A percentile compares a stretch with the other conserved stretches of the same genome.
phyloP scores from a whole-genome alignment of 2,797 vertebrate species.

The Hyperoplus immaculatus region DNA sequence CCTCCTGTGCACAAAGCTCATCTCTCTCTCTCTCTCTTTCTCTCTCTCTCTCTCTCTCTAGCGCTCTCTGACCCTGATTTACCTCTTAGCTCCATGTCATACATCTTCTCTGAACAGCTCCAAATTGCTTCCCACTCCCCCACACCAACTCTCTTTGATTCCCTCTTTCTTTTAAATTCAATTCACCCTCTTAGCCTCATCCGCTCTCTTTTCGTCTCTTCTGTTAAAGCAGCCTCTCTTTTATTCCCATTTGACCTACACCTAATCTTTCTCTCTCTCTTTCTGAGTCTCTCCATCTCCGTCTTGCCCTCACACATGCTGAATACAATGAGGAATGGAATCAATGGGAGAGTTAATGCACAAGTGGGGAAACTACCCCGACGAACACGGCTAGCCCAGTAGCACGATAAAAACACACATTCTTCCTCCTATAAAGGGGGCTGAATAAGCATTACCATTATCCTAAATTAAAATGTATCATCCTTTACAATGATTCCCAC shows the following conservation, averaged over 20 bases:
- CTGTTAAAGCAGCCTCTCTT: slow-evolving; percentile 30
- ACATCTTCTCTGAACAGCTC: slow-evolving; percentile 64
- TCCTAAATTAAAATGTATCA: background rate
- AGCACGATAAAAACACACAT: slow-evolving; percentile 13
- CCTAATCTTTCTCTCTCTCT: slow-evolving; percentile 40
- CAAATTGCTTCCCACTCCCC: slow-evolving; percentile 63
- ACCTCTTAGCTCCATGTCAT: slow-evolving; percentile 59
- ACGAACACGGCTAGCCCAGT: slow-evolving; percentile 1
- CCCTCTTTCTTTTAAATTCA: slow-evolving; percentile 46
- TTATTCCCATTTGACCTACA: slow-evolving; percentile 56
- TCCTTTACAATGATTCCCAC: too few species aligned
- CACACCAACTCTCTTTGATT: background rate
- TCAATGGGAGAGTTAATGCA: slow-evolving; percentile 57
- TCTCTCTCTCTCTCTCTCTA: slow-evolving; percentile 23
- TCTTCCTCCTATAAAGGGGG: slow-evolving; percentile 11
- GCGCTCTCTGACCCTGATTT: slow-evolving; percentile 62
- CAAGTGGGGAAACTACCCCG: slow-evolving; percentile 15
- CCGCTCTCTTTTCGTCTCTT: slow-evolving; percentile 8
- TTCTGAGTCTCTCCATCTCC: slow-evolving; percentile 41
- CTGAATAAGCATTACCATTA: slow-evolving; percentile 13
- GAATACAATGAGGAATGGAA: slow-evolving; percentile 64
- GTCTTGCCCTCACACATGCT: slow-evolving; percentile 24
- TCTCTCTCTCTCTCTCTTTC: slow-evolving; percentile 38
- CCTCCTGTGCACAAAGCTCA: slow-evolving; percentile 32
- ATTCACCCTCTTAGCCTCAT: slow-evolving; percentile 50